Percentiles rank a stretch among this genome's conserved stretches.
These are phyloP conservation scores for Macquaria australasica DNA, from an alignment of 2,113 vertebrate species.

Conservation along the genomic window DNA sequence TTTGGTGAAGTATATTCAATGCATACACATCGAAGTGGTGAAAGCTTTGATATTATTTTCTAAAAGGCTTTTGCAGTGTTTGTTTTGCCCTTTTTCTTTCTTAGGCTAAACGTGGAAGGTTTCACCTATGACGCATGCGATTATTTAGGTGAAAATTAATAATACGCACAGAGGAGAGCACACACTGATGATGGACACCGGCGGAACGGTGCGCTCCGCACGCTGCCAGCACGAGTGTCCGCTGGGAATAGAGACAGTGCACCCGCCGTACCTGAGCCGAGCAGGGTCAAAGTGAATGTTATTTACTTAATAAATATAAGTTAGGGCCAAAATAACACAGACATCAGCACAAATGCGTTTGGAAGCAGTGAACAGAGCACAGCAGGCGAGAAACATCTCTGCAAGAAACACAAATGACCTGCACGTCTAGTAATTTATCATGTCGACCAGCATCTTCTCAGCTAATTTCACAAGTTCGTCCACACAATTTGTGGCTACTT, in stretches of 20 bases:
- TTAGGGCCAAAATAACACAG: background rate
- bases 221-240: slow-evolving; percentile 29
- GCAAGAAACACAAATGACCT: slow-evolving; percentile 1
- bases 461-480: background rate
- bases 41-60: background rate
- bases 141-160: background rate
- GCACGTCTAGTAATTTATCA: background rate
- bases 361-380: background rate
- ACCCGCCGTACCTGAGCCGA: slow-evolving; percentile 1
- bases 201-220: slow-evolving; percentile 42
- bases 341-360: background rate
- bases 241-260: slow-evolving; percentile 29
- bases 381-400: background rate
- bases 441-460: background rate
- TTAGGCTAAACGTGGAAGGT: background rate
- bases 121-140: too few relatives aligned
- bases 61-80: background rate
- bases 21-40: background rate
- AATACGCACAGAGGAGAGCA: background rate
- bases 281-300: slow-evolving; percentile 16
- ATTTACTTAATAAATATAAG: background rate
- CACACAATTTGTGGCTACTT: background rate
- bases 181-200: slow-evolving; percentile 14
- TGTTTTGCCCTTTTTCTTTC: background rate
- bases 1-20: background rate